Conservation (phyloP, 2,797 vertebrate species). For the Intellagama lesueurii region DNA sequence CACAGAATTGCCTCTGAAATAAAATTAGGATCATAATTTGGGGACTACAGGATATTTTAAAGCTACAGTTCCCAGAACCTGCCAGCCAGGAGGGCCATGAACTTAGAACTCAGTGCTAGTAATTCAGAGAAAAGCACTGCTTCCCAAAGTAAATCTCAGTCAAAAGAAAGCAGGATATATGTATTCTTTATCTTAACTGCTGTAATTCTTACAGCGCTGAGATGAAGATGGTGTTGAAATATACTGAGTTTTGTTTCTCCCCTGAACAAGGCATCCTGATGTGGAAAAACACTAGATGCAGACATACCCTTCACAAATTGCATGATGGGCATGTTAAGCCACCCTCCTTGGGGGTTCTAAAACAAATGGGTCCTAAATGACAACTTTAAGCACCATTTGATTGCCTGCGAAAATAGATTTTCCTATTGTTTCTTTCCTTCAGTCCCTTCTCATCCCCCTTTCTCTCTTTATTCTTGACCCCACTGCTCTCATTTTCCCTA, state of each 20-base stretch:
- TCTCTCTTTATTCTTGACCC: constrained; percentile 23
- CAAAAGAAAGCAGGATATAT: not conserved
- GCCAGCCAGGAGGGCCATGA: no score
- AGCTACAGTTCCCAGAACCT: no score
- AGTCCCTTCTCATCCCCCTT: not conserved
- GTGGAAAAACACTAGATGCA: not conserved
- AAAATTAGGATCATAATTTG: no score
- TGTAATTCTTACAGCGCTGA: not conserved
- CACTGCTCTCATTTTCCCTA: constrained; percentile 19
- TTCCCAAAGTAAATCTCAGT: not conserved
- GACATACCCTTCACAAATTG: not conserved
- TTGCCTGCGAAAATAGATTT: not conserved
- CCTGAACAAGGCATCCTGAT: not conserved
- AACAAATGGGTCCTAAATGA: constrained; percentile 1
- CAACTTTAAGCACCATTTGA: constrained; percentile 12
- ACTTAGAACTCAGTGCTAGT: no score
- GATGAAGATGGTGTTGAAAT: not conserved
- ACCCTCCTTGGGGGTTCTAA: not conserved
- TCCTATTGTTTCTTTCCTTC: not conserved
- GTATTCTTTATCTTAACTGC: not conserved
- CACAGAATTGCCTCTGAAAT: no score
- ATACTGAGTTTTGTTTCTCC: not conserved
- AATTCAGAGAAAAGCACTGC: no score
- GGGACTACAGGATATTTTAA: no score
- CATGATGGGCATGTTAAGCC: not conserved